Base-by-base conservation (phyloP, 2,797 vertebrate species). In the Pyrocephalus nanus region DNA sequence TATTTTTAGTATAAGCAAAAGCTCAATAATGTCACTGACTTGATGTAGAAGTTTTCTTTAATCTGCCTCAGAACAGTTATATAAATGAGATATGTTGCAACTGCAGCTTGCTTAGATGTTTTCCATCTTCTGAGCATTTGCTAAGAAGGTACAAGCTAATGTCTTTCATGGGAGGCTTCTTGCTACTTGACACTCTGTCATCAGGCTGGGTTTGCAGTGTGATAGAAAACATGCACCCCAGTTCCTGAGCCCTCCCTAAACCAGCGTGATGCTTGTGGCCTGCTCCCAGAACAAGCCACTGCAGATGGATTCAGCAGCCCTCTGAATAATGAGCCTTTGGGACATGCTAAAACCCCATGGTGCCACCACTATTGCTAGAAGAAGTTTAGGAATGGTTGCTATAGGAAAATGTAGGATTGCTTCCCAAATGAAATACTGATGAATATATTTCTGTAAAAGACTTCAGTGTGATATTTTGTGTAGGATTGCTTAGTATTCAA, bases 41-140 rank as follows among this genome's bases (percentile, higher is more conserved):
- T 91, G 38, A 69, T 74, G 43, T 13, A 42, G 60, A 92, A 73
- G 32, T 77, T 88, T 57, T 58, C 75, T 95, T 60, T 81, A 86
- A 74, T 67, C 47, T 91, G 34, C 90, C 90, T 70, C 58, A 66
- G 60, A 72, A 32, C 61, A 83, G 36, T 57, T 88, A 5, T 71
- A 34, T 74, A 86, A 92, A 64, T 48, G 65, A 83, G 75, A 48
- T 92, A 15, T 6, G 10, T 73, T 90, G 60, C 6, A 2, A 88
- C 62, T 55, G 55, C 69, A 76, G 43, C 58, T 12, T 0, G 1
- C 0, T 0, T 32, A 72, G 48, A 27, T 86, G 10, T 72, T 90
- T 86, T 58, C 60, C 6, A 4, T 86, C 42, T 83, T 70, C 21
- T 4, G 34, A 83, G 60, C 25, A 4, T 43, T 65, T 90, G 58